phyloP scores from a whole-genome alignment of 2,797 vertebrate species.

The Melanotaenia maccullochi region DNA sequence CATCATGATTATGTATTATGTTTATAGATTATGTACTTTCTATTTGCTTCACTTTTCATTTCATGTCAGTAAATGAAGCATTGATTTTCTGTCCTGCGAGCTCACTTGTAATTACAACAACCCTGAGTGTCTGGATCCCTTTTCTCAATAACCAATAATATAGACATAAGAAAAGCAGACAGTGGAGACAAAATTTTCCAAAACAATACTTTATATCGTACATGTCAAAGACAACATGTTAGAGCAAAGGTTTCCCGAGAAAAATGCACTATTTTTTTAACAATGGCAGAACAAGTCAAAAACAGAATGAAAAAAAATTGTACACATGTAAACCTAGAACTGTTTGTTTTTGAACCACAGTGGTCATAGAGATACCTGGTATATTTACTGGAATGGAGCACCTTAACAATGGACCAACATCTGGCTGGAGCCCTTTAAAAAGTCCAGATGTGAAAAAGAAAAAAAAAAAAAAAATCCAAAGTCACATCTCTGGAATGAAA shows the following conservation, averaged over 20 bases:
- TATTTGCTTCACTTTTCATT: background rate
- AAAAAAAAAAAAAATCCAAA: constrained; percentile 43
- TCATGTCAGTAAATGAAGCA: background rate
- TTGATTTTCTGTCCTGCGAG: background rate
- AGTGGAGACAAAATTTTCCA: constrained; percentile 77
- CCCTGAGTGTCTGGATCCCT: background rate
- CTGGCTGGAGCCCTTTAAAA: constrained; percentile 81
- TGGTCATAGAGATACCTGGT: constrained; percentile 86
- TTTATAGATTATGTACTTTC: background rate
- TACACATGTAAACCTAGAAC: constrained; percentile 86
- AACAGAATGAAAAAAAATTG: constrained; percentile 77
- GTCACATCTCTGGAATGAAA: constrained; percentile 65
- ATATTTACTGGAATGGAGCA: constrained; percentile 84
- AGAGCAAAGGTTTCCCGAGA: constrained; percentile 84
- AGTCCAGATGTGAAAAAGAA: constrained; percentile 75
- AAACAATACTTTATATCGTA: constrained; percentile 90
- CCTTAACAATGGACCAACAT: constrained; percentile 77
- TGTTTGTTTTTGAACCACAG: constrained; percentile 86
- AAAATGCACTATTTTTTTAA: constrained; percentile 79
- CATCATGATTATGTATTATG: too few relatives aligned
- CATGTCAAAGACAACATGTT: constrained; percentile 89
- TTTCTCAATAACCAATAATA: background rate
- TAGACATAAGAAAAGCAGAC: constrained; percentile 70
- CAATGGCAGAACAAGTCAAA: constrained; percentile 85
- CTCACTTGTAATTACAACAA: background rate